These are phyloP conservation scores for Heliconius aoede DNA, from an alignment of 2,888 invertebrate species.

Conservation along the genomic window DNA sequence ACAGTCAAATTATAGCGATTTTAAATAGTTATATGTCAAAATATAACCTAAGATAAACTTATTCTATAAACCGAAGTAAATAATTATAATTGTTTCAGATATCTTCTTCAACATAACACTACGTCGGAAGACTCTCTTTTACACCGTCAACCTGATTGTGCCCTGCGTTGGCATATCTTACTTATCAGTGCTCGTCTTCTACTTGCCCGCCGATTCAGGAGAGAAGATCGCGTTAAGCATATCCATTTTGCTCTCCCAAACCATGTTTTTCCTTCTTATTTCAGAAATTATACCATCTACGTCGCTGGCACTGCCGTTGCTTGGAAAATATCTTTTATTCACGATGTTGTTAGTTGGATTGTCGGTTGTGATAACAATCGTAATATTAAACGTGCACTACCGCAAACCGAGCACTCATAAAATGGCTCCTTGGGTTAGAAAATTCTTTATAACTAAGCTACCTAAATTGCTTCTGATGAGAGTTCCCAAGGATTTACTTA, in stretches of 20 bases:
- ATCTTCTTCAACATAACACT: conserved; percentile 99
- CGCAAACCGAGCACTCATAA: conserved; percentile 97
- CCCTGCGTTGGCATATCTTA: conserved; percentile 98
- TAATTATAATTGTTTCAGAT: conserved; percentile 86
- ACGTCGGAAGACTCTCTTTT: conserved; percentile 96
- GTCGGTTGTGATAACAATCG: conserved; percentile 95
- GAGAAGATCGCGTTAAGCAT: conserved; percentile 99
- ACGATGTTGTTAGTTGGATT: conserved; percentile 96
- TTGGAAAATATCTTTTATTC: conserved; percentile 95
- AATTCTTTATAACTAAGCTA: conserved; percentile 92
- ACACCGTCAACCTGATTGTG: conserved; percentile 97
- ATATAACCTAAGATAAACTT: background rate
- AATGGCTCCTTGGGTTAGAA: conserved; percentile 97
- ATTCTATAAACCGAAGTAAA: background rate
- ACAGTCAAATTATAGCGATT: too few relatives aligned
- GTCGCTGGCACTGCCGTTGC: conserved; percentile 92
- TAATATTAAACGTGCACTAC: conserved; percentile 96
- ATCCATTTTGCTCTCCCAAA: conserved; percentile 95
- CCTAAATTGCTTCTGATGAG: conserved; percentile 94
- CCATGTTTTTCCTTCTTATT: conserved; percentile 97
- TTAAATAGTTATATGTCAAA: background rate
- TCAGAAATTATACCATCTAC: conserved; percentile 98
- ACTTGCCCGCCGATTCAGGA: conserved; percentile 98
- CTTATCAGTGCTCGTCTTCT: conserved; percentile 97
- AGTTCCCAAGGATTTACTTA: conserved; percentile 92